phyloP scores from a whole-genome alignment of 2,113 vertebrate genomes.

The Mobula hypostoma region DNA sequence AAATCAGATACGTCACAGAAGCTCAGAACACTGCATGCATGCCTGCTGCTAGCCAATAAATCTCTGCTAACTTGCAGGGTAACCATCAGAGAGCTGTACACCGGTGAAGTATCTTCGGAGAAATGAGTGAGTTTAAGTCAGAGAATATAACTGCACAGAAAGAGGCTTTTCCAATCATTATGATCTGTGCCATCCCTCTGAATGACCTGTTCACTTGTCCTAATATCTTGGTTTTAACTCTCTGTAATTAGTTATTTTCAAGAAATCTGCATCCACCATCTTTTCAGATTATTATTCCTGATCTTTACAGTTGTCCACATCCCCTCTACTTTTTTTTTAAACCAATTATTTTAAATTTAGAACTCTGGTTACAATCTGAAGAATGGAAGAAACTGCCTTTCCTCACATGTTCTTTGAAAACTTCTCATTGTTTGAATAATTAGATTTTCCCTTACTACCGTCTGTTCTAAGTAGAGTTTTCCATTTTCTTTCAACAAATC shows the following conservation, averaged over 20 bases:
- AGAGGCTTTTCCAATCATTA: background rate
- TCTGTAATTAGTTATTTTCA: background rate
- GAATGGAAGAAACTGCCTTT: background rate
- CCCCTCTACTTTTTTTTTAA: background rate
- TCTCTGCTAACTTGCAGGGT: too few relatives aligned
- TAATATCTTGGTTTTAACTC: background rate
- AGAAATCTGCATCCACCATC: background rate
- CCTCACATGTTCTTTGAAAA: background rate
- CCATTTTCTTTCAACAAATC: background rate
- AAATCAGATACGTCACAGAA: too few relatives aligned
- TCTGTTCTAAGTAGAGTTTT: background rate
- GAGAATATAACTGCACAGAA: background rate
- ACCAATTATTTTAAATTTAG: background rate
- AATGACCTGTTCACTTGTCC: too few relatives aligned
- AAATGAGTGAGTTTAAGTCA: background rate
- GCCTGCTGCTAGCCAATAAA: too few relatives aligned
- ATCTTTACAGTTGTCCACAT: background rate
- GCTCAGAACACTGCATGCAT: too few relatives aligned
- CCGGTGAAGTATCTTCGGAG: background rate
- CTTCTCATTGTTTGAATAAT: background rate
- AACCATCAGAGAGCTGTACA: too few relatives aligned
- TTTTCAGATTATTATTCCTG: background rate
- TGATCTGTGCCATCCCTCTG: too few relatives aligned
- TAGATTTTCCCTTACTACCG: background rate
- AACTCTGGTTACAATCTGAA: background rate